Evolutionary conservation across 92 coral and sea anemone species (phyloP).

Genomic region (Porites lobata): DNA sequence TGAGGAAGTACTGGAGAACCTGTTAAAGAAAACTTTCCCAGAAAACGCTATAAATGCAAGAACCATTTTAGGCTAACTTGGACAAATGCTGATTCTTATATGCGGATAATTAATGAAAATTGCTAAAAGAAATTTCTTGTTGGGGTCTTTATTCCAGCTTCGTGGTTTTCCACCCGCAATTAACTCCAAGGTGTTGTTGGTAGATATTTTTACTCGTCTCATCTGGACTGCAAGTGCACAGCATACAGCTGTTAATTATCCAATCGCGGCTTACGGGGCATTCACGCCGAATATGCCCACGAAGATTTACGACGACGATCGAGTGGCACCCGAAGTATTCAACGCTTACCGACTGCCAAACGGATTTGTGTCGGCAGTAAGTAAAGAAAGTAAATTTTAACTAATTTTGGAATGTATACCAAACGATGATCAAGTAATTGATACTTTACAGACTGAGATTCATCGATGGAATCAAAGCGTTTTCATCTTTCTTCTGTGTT

Average conservation of each 20-base stretch:
- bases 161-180: conserved; percentile 88
- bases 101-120: too few relatives aligned
- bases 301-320: conserved; percentile 91
- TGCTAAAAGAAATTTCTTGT: too few relatives aligned
- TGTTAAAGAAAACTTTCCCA: too few relatives aligned
- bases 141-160: conserved; percentile 54
- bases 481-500: too few relatives aligned
- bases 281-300: conserved; percentile 98
- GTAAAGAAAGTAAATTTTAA: conserved; percentile 25
- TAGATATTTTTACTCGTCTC: conserved; percentile 80
- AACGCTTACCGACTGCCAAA: conserved; percentile 83
- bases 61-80: too few relatives aligned
- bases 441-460: too few relatives aligned
- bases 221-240: conserved; percentile 94
- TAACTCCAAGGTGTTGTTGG: conserved; percentile 36
- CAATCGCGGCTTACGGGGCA: conserved; percentile 94
- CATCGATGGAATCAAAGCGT: too few relatives aligned
- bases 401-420: not conserved
- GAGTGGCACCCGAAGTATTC: conserved; percentile 77
- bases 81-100: too few relatives aligned
- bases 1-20: too few relatives aligned
- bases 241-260: conserved; percentile 95
- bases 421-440: too few relatives aligned
- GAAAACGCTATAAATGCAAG: too few relatives aligned
- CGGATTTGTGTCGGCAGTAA: conserved; percentile 85